Percentiles rank a stretch among this genome's conserved stretches.
phyloP scores from a whole-genome alignment of 2,888 invertebrate species.

The Macaria notata region DNA sequence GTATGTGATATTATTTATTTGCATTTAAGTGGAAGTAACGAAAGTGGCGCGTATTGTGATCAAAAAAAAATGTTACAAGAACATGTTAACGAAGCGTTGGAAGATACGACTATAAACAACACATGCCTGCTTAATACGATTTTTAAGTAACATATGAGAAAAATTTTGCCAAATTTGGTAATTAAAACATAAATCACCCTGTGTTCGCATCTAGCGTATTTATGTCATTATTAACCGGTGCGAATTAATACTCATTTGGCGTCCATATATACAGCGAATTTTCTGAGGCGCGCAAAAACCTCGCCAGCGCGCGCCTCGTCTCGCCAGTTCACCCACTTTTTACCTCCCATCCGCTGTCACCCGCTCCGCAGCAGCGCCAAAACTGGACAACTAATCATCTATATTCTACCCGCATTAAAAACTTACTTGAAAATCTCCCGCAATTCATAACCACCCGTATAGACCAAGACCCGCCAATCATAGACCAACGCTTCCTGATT shows the following conservation, averaged over 20 bases:
- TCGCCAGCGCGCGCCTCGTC: slow-evolving; percentile 39
- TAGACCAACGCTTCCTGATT: slow-evolving; percentile 45
- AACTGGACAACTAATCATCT: slow-evolving; percentile 31
- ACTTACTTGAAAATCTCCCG: background rate
- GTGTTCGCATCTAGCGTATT: slow-evolving; percentile 72
- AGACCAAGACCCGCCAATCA: slow-evolving; percentile 49
- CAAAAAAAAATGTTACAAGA: too few species aligned
- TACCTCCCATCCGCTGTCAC: slow-evolving; percentile 7
- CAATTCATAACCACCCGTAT: slow-evolving; percentile 11
- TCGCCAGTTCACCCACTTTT: slow-evolving; percentile 42
- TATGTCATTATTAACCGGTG: slow-evolving; percentile 82
- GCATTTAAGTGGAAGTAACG: too few species aligned
- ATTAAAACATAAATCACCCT: slow-evolving; percentile 46
- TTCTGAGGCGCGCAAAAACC: slow-evolving; percentile 60
- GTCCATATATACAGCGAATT: slow-evolving; percentile 71
- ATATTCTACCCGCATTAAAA: slow-evolving; percentile 8
- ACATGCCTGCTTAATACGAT: too few species aligned
- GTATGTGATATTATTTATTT: too few species aligned
- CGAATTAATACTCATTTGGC: slow-evolving; percentile 80
- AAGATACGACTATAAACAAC: too few species aligned
- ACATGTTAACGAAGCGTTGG: too few species aligned
- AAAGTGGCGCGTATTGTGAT: too few species aligned
- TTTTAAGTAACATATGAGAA: too few species aligned
- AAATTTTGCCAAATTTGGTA: too few species aligned
- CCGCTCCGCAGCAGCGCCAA: slow-evolving; percentile 12